Percentiles rank a stretch among this genome's conserved stretches.
These are phyloP conservation scores for Rhopalosiphum padi DNA, from an alignment of 1,140 invertebrate genomes.

Conservation along the genomic window DNA sequence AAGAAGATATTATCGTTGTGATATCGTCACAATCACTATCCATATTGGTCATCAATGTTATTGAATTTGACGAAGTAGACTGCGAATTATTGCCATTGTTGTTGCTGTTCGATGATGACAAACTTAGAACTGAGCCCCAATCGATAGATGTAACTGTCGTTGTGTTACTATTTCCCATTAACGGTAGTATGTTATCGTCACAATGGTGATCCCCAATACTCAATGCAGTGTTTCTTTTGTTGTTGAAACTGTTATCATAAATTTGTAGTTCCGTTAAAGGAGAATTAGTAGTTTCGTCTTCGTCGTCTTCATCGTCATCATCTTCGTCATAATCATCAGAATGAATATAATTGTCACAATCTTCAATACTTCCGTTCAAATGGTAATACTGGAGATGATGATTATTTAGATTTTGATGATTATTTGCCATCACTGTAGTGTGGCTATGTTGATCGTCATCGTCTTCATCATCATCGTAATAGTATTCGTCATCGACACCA, in stretches of 20 bases:
- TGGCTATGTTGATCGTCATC: background rate
- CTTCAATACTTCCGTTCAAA: conserved; percentile 13
- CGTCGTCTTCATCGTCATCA: background rate
- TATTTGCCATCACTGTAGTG: background rate
- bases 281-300: background rate
- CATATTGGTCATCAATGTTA: conserved; percentile 11
- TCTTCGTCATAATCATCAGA: conserved; percentile 28
- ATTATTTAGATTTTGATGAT: background rate
- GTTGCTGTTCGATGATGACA: conserved; percentile 71
- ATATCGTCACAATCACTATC: conserved; percentile 5
- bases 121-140: conserved; percentile 87
- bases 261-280: background rate
- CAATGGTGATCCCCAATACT: conserved; percentile 79
- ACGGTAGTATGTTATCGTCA: conserved; percentile 67
- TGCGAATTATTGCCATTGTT: background rate
- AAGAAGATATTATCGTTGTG: background rate
- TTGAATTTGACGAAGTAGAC: background rate
- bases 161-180: conserved; percentile 26
- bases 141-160: conserved; percentile 78
- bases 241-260: conserved; percentile 33
- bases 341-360: background rate
- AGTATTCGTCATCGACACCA: conserved; percentile 26
- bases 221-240: background rate
- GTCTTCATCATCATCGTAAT: conserved; percentile 35
- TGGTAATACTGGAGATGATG: conserved; percentile 19